Base-by-base conservation (phyloP, 2,888 invertebrate species). In the Allygus modestus region DNA sequence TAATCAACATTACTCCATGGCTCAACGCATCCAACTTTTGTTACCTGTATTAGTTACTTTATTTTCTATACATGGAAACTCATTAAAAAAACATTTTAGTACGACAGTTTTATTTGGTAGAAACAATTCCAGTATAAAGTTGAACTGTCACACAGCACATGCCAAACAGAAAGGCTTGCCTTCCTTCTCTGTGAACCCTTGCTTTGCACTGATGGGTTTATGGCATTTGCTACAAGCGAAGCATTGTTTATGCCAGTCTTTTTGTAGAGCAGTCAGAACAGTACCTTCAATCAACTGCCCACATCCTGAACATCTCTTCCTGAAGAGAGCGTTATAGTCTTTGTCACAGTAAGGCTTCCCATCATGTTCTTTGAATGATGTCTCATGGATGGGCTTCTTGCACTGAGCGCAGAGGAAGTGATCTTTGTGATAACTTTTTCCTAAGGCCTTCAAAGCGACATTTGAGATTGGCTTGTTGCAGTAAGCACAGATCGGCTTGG, bases 301-400 rank as follows among this genome's bases (percentile, higher is more conserved):
- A 65, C 65, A 65, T 2, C 65, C 65, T 15, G 65, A 65, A 31
- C 65, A 65, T 17, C 28, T 65, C 31, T 65, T 65, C 28, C 65
- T 15, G 65, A 65, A 65, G 0, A 28, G 28, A 7, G 28, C 31
- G 7, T 7, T 15, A 91, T 96, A 98, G 91, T 97, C 97, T 41
- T 92, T 91, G 85, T 95, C 93, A 89, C 94, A 94, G 89, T 92
- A 94, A 0, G 94, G 93, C 86, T 91, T 90, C 15, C 92, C 92
- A 85, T 93, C 92, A 61, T 93, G 89, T 88, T 93, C 93, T 88
- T 93, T 93, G 90, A 93, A 94, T 89, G 92, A 93, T 87, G 91
- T 90, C 58, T 92, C 92, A n/a, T 92, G 93, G 71, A 94, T 90
- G 85, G 92, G 92, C 84, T 92, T 91, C 82, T 92, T 91, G 89